Base-by-base conservation (phyloP, 2,113 vertebrate genomes). In the Archocentrus centrarchus region DNA sequence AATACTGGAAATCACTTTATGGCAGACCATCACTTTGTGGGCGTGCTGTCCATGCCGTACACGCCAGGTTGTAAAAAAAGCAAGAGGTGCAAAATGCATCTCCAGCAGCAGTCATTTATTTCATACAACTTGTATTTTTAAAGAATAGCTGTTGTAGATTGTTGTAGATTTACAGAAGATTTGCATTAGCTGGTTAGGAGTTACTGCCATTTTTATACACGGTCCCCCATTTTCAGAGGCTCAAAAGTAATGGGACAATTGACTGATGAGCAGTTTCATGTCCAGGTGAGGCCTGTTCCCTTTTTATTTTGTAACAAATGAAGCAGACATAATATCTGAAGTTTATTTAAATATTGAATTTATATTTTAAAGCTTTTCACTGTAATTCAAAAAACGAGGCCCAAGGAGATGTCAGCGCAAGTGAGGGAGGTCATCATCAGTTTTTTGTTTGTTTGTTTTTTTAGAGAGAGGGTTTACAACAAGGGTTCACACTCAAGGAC, bases 321-420 rank as follows among this genome's bases (percentile, higher is more conserved):
- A 27, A 27, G 24, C 24, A 27, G 24, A 27, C 24, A 27, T 32
- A 32, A 17, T 68, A 68, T 47, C 0, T 17, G 14, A 68, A 44
- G 44, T 0, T 0, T 0, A 47, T 27, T 68, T 8, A 47, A 68
- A 22, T 0, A 7, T 66, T 44, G 37, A 3, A 66, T 24, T 44
- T 3, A 0, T 47, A n/a, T 47, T 68, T 47, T 68, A 24, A 47
- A 47, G 22, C 14, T 0, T 47, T 68, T 68, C 0, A 11, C 22
- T 68, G 2, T 18, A 5, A 47, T 47, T 68, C 9, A 47, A 68
- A 27, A 11, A 47, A 0, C 18, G 22, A 50, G 47, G 41, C 41
- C 41, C 14, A 68, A 44, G 27, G 15, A 27, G 22, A 68, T 68
- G 17, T 27, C 27, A 47, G 39, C 0, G 62, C 6, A 64, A 3